Conservation (phyloP, 2,113 vertebrate species). For the Cromileptes altivelis region DNA sequence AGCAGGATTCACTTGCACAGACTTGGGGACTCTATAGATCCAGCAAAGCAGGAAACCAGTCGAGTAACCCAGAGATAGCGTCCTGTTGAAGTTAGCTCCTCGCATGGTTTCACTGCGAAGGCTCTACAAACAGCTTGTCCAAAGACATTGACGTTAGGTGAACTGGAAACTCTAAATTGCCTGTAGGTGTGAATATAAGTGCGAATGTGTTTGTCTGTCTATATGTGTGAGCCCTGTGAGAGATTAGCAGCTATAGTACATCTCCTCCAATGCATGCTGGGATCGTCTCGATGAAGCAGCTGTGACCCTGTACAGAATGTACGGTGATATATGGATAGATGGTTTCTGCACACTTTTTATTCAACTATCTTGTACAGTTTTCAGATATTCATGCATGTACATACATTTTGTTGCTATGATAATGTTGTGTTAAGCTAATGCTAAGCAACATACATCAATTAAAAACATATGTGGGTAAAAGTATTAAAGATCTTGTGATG, state of each 20-base stretch:
- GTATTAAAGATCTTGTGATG: background rate
- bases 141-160: slow-evolving; percentile 31
- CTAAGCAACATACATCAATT: background rate
- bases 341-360: slow-evolving; percentile 12
- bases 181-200: slow-evolving; percentile 48
- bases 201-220: slow-evolving; percentile 40
- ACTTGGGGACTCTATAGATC: background rate
- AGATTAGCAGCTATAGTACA: background rate
- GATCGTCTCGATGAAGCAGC: slow-evolving; percentile 17
- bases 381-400: background rate
- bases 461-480: background rate
- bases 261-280: slow-evolving; percentile 27
- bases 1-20: background rate
- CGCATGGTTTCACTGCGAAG: slow-evolving; percentile 27
- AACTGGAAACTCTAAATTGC: slow-evolving; percentile 53
- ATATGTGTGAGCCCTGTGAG: slow-evolving; percentile 17
- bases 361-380: background rate
- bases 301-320: slow-evolving; percentile 28
- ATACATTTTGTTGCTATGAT: background rate
- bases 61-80: background rate
- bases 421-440: background rate
- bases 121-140: slow-evolving; percentile 46
- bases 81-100: slow-evolving; percentile 8
- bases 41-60: background rate
- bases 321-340: slow-evolving; percentile 4